These are phyloP conservation scores for Xestia c-nigrum DNA, from an alignment of 2,888 invertebrate genomes.

Conservation along the genomic window DNA sequence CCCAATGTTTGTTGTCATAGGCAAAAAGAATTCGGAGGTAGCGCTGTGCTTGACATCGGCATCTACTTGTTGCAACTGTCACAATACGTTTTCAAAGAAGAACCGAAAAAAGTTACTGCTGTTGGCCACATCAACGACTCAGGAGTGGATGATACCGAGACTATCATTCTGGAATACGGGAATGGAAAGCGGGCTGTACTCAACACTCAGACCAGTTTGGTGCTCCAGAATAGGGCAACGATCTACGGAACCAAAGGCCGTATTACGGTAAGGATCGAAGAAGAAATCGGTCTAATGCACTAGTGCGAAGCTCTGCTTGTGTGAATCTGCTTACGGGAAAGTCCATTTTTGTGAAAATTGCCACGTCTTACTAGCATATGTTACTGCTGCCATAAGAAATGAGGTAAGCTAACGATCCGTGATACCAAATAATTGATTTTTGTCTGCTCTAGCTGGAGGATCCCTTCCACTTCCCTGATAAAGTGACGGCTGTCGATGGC, in stretches of 20 bases:
- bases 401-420: not conserved
- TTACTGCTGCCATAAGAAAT: not conserved
- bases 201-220: slow-evolving; percentile 84
- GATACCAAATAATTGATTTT: not conserved
- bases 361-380: not conserved
- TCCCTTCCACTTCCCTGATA: slow-evolving; percentile 93
- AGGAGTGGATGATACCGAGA: slow-evolving; percentile 93
- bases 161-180: slow-evolving; percentile 91
- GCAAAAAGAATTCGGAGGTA: slow-evolving; percentile 94
- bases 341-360: not conserved
- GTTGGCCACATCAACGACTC: slow-evolving; percentile 92
- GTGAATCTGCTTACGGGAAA: not conserved
- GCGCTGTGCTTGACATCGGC: slow-evolving; percentile 94
- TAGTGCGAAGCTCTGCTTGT: not conserved
- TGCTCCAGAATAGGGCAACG: slow-evolving; percentile 91
- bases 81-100: slow-evolving; percentile 92
- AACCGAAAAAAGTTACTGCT: slow-evolving; percentile 93
- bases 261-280: slow-evolving; percentile 84
- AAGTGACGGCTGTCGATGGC: slow-evolving; percentile 90
- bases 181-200: slow-evolving; percentile 92
- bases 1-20: slow-evolving; percentile 75
- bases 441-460: slow-evolving; percentile 71
- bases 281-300: not conserved
- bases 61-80: slow-evolving; percentile 94
- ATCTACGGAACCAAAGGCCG: slow-evolving; percentile 92